These are phyloP conservation scores for Muscicapa comitata DNA, from an alignment of 2,797 vertebrate genomes.

Conservation along the genomic window DNA sequence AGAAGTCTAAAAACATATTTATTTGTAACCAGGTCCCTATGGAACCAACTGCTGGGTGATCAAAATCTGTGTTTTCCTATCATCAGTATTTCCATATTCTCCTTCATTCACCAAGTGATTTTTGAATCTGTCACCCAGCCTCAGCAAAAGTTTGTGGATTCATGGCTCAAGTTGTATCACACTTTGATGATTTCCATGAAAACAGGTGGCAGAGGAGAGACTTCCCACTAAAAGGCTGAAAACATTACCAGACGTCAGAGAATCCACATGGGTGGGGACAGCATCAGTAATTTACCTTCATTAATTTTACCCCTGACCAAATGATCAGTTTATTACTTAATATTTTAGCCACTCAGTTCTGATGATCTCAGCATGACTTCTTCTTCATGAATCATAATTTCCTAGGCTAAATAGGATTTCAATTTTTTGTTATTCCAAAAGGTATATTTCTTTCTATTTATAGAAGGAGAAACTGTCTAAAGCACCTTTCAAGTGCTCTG, in stretches of 20 bases:
- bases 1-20: neutral
- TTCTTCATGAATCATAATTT: neutral
- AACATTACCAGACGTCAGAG: neutral
- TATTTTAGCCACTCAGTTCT: neutral
- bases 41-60: neutral
- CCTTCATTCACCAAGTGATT: neutral
- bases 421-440: neutral
- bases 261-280: neutral
- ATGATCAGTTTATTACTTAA: neutral
- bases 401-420: neutral
- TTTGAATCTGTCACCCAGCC: neutral
- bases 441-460: neutral
- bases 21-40: neutral
- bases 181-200: neutral
- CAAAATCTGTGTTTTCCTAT: neutral
- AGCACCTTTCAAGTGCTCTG: neutral
- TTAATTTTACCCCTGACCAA: neutral
- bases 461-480: neutral
- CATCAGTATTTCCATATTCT: neutral
- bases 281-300: neutral
- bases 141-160: neutral
- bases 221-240: neutral
- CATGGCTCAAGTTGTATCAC: neutral
- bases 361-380: neutral
- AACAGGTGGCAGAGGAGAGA: neutral